A percentile compares a stretch with the other conserved stretches of the same genome.
Evolutionary conservation across 1,140 invertebrate species (phyloP).

Genomic region (Penaeus chinensis): DNA sequence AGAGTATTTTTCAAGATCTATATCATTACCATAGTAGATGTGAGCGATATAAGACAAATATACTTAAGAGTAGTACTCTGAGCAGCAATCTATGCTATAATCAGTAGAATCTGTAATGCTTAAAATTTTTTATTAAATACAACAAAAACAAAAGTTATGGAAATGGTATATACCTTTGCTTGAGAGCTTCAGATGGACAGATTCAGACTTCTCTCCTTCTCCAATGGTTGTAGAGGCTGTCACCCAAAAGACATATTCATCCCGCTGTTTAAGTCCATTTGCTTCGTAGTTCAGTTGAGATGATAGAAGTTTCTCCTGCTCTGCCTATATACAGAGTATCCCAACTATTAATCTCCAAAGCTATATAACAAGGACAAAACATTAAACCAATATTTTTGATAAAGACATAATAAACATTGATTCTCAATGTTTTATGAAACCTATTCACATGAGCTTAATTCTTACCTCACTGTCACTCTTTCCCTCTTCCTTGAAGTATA

Average conservation of each 20-base stretch:
- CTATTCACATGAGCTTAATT: neutral
- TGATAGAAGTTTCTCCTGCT: slow-evolving; percentile 75
- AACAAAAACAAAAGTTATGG: neutral
- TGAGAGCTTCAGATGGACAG: slow-evolving; percentile 84
- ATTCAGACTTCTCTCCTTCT: slow-evolving; percentile 89
- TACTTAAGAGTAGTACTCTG: too few species aligned
- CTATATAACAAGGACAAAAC: slow-evolving; percentile 5
- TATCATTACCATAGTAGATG: neutral
- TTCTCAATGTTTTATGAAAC: neutral
- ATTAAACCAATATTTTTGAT: neutral
- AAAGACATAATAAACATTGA: neutral
- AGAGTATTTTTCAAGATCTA: neutral
- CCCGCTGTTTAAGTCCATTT: slow-evolving; percentile 82
- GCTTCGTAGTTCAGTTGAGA: slow-evolving; percentile 83
- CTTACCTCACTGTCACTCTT: slow-evolving; percentile 62
- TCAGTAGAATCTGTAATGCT: too few species aligned
- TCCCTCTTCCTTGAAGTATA: slow-evolving; percentile 83
- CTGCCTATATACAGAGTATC: slow-evolving; percentile 63
- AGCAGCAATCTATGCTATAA: too few species aligned
- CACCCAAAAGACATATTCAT: slow-evolving; percentile 93
- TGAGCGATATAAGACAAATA: too few species aligned
- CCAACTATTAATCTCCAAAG: slow-evolving; percentile 7
- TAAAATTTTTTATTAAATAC: neutral
- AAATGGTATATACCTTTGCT: slow-evolving; percentile 75
- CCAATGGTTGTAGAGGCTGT: slow-evolving; percentile 93